Evolutionary conservation across 2,888 invertebrate genomes (phyloP).

Genomic region (Drosophila helvetica): DNA sequence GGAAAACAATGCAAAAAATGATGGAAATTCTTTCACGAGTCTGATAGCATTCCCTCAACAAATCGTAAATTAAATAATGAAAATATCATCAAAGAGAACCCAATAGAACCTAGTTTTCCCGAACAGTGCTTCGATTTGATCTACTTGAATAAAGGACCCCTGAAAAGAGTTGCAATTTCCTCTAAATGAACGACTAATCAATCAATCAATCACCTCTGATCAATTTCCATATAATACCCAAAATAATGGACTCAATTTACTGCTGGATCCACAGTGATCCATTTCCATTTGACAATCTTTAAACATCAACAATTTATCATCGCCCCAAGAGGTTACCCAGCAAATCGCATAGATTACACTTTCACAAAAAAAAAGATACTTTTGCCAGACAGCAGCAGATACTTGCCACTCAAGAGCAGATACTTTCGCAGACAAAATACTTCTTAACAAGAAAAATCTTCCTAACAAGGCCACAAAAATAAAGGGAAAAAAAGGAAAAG

Average conservation of each 20-base stretch:
- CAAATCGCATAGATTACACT: neutral
- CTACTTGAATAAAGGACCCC: too few relatives aligned
- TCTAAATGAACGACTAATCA: neutral
- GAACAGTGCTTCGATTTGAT: too few relatives aligned
- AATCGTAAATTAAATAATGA: too few relatives aligned
- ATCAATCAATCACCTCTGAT: neutral
- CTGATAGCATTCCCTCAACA: too few relatives aligned
- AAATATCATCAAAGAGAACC: too few relatives aligned
- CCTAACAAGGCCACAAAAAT: slow-evolving; percentile 29
- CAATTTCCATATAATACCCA: neutral
- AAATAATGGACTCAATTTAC: neutral
- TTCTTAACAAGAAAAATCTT: slow-evolving; percentile 10
- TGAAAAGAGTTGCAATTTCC: neutral
- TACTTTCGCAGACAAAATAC: slow-evolving; percentile 20
- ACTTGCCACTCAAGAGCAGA: slow-evolving; percentile 1
- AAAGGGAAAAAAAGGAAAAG: slow-evolving; percentile 18
- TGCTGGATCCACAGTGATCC: neutral
- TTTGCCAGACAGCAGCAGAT: neutral
- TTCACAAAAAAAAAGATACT: too few relatives aligned
- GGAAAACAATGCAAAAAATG: too few relatives aligned
- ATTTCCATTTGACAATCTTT: neutral
- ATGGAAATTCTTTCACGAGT: too few relatives aligned
- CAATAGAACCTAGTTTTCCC: too few relatives aligned
- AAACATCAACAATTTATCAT: neutral
- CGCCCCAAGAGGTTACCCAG: neutral